A percentile compares a stretch with the other conserved stretches of the same genome.
Evolutionary conservation across 2,113 vertebrate genomes (phyloP).

Genomic region (Formicarius rufipectus): DNA sequence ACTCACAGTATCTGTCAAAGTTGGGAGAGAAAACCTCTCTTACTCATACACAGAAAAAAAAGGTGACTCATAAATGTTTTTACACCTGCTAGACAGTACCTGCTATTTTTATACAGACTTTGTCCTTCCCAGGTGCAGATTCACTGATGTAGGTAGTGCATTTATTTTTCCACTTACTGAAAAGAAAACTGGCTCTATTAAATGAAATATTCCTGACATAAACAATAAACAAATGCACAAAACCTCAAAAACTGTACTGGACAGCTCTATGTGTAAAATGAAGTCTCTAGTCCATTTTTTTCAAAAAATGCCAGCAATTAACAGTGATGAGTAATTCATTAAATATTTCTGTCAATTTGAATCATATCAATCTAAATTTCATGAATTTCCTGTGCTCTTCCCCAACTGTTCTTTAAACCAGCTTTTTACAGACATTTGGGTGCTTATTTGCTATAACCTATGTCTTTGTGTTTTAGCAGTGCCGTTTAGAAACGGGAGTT

Average conservation of each 20-base stretch:
- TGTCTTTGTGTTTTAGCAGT: not conserved
- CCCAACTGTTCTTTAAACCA: not conserved
- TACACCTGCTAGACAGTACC: not conserved
- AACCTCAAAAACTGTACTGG: not conserved
- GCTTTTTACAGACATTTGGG: not conserved
- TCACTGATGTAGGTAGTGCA: not conserved
- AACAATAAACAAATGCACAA: not conserved
- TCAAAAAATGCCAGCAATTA: not conserved
- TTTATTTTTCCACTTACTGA: not conserved
- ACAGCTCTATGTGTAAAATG: not conserved
- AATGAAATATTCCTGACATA: not conserved
- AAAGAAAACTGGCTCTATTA: not conserved
- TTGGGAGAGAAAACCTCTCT: not conserved
- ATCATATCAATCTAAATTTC: not conserved
- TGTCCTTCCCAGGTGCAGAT: not conserved
- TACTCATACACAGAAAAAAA: not conserved
- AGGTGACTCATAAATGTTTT: not conserved
- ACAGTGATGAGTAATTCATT: not conserved
- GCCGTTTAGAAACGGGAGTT: not conserved
- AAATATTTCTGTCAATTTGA: not conserved
- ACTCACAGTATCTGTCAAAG: not conserved
- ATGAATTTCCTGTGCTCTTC: not conserved
- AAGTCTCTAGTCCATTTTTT: not conserved
- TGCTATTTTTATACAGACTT: not conserved
- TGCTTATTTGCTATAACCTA: not conserved